A percentile compares a stretch with the other conserved stretches of the same genome.
Evolutionary conservation across 2,797 vertebrate genomes (phyloP).

Genomic region (Trematomus bernacchii): DNA sequence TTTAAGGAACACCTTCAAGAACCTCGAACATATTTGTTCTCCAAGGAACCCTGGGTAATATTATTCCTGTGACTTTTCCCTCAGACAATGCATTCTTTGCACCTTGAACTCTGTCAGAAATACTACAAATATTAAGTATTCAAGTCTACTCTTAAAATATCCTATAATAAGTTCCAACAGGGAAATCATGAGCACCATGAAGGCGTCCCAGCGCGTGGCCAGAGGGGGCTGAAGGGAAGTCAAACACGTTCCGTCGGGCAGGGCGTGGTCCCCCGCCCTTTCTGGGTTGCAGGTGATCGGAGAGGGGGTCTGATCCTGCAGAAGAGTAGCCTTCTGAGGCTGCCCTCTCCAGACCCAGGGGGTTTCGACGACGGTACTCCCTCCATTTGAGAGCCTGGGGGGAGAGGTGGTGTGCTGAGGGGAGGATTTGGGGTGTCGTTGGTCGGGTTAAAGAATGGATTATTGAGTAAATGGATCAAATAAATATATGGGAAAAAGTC

Average conservation of each 20-base stretch:
- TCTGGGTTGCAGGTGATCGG: slow-evolving; percentile 84
- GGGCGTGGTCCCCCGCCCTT: slow-evolving; percentile 77
- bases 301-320: slow-evolving; percentile 63
- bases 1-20: not conserved
- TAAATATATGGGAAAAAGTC: not conserved
- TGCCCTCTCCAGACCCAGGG: slow-evolving; percentile 88
- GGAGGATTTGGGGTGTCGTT: slow-evolving; percentile 30
- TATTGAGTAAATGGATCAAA: not conserved
- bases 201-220: slow-evolving; percentile 83
- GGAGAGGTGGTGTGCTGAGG: slow-evolving; percentile 93
- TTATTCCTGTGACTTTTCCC: not conserved
- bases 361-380: slow-evolving; percentile 95
- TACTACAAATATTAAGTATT: no score
- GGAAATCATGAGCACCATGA: slow-evolving; percentile 84
- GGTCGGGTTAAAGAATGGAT: slow-evolving; percentile 5
- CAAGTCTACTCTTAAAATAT: not conserved
- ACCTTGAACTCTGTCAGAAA: not conserved
- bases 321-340: slow-evolving; percentile 61
- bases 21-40: not conserved
- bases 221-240: slow-evolving; percentile 87
- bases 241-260: slow-evolving; percentile 90
- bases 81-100: not conserved
- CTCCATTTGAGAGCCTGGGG: slow-evolving; percentile 98
- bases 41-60: not conserved
- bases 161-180: slow-evolving; percentile 2